These are phyloP conservation scores for Onchidella celtica DNA, from an alignment of 2,888 invertebrate species.

Conservation along the genomic window DNA sequence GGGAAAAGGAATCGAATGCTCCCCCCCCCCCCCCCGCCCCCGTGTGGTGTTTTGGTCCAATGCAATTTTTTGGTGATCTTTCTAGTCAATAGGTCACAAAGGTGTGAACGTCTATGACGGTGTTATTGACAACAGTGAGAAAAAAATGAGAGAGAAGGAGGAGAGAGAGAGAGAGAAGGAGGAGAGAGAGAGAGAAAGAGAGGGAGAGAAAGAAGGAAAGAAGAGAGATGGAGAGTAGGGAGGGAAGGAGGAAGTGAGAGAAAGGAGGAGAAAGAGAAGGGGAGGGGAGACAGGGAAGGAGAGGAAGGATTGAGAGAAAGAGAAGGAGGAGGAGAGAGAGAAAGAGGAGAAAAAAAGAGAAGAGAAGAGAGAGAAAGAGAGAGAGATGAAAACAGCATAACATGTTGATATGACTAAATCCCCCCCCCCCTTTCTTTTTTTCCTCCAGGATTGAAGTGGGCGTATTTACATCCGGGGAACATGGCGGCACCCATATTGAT, in stretches of 20 bases:
- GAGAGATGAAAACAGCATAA: conserved; percentile 14
- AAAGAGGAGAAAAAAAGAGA: not conserved
- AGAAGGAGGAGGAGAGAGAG: not conserved
- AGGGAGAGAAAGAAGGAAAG: conserved; percentile 18
- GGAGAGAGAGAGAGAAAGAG: too few species aligned
- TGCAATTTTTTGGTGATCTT: too few species aligned
- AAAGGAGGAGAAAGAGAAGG: not conserved
- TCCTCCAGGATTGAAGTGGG: conserved; percentile 72
- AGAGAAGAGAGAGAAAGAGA: conserved; percentile 1
- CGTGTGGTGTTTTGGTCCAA: too few species aligned
- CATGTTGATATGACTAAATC: too few species aligned
- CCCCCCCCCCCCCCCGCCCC: too few species aligned
- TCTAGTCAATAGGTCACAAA: too few species aligned
- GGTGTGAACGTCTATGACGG: too few species aligned
- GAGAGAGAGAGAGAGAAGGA: too few species aligned
- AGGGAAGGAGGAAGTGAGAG: not conserved
- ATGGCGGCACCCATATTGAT: conserved; percentile 85
- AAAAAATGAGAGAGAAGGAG: too few species aligned
- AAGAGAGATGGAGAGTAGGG: not conserved
- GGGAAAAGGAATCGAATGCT: too few species aligned
- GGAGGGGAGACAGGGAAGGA: not conserved
- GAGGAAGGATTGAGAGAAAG: not conserved
- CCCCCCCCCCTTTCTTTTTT: too few species aligned
- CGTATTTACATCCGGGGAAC: conserved; percentile 81
- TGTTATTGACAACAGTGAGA: too few species aligned